A percentile compares a stretch with the other conserved stretches of the same genome.
These are phyloP conservation scores for Bostrychus sinensis DNA, from an alignment of 2,113 vertebrate species.

Conservation along the genomic window DNA sequence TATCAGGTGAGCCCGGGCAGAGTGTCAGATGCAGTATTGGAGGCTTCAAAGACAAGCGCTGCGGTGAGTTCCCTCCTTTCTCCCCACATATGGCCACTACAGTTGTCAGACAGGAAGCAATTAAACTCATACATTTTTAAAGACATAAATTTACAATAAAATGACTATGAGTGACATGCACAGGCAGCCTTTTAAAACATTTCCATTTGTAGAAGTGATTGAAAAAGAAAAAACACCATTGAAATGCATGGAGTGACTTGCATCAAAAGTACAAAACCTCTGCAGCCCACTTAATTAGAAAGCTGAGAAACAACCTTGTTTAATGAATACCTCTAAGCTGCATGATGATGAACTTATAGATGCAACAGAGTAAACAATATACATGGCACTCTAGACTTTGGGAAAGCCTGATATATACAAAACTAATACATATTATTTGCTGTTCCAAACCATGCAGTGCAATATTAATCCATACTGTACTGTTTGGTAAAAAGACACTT, in stretches of 20 bases:
- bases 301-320: no score
- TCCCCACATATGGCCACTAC: background rate
- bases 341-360: no score
- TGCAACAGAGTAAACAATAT: no score
- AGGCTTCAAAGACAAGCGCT: slow-evolving; percentile 83
- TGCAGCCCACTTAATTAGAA: no score
- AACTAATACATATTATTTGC: background rate
- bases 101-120: slow-evolving; percentile 29
- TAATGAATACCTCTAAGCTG: no score
- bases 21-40: slow-evolving; percentile 84
- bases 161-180: no score
- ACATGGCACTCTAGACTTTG: no score
- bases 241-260: no score
- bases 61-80: slow-evolving; percentile 79
- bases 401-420: background rate
- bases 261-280: no score
- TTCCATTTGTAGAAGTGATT: background rate
- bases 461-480: background rate
- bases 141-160: background rate
- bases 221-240: no score
- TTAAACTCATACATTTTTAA: background rate
- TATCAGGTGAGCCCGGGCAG: slow-evolving; percentile 85
- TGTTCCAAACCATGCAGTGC: background rate
- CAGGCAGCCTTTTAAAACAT: background rate
- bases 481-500: background rate